Evolutionary conservation across 1,140 invertebrate genomes (phyloP), one percentile per base, ranked within the genome.

Genomic region (Planococcus citri): DNA sequence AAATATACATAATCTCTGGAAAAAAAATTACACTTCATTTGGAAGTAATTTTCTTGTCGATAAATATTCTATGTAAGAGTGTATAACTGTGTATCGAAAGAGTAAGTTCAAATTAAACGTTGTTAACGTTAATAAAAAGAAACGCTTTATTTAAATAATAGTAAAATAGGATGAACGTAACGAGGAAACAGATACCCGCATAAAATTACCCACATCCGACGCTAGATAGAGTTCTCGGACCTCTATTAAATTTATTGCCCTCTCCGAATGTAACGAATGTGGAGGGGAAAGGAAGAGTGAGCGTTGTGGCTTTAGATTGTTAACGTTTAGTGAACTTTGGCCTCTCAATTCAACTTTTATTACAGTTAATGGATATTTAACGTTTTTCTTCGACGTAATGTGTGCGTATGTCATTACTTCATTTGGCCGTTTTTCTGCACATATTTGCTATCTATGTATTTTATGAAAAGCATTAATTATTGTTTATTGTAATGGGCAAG

Each of bases 321-420:
- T 64, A 64, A 64, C 60, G 60, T 64, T 64, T 64, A 64, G 60
- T 64, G 60, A 64, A 64, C 60, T 64, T 64, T 64, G 25, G 60
- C 60, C 60, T 64, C 60, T 64, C 60, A 64, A 64, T 64, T 64
- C 60, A 51, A n/a, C 25, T 64, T 64, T 64, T 27, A 64, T 64
- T 64, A 64, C 60, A 64, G 60, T 64, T 64, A 64, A 64, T 64
- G 60, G 60, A 64, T 64, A 64, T 64, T 64, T 64, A 64, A 64
- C 60, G 60, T 64, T 64, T 64, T 64, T 64, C 60, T 64, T 64
- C 25, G 3, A 4, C 22, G 22, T 64, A 27, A 25, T 25, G 60
- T 25, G 22, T 64, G n/a, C n/a, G 20, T 25, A 64, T 64, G 60
- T 64, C 60, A 64, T 64, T 64, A 64, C 60, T 25, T 64, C 22